These are phyloP conservation scores for Trematomus loennbergii DNA, from an alignment of 2,113 vertebrate species.

Conservation along the genomic window DNA sequence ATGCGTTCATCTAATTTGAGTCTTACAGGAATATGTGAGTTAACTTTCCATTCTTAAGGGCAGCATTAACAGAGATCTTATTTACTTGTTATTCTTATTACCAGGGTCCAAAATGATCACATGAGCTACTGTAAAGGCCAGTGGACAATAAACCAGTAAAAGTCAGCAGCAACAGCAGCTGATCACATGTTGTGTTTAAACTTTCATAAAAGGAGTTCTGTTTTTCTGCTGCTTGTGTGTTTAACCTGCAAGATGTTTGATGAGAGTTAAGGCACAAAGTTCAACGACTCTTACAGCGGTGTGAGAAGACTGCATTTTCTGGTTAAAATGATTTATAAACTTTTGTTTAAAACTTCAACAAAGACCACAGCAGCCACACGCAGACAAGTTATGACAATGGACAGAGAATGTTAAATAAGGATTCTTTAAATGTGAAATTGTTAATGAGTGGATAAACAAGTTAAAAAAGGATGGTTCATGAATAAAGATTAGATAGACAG, in stretches of 20 bases:
- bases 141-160: background rate
- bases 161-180: background rate
- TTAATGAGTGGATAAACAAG: background rate
- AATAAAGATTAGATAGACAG: background rate
- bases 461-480: background rate
- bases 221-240: background rate
- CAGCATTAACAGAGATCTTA: background rate
- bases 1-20: too few species aligned
- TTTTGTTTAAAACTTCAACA: background rate
- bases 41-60: background rate
- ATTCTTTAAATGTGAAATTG: background rate
- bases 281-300: background rate
- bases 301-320: background rate
- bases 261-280: background rate
- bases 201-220: slow-evolving; percentile 10
- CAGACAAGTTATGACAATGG: background rate
- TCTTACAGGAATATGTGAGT: too few species aligned
- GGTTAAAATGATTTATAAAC: background rate
- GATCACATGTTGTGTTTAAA: background rate
- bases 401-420: background rate
- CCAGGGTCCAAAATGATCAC: background rate
- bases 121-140: slow-evolving; percentile 4
- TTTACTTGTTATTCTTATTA: background rate
- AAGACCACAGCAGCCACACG: background rate
- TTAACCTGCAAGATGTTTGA: background rate